These are phyloP conservation scores for Pammene aurita DNA, from an alignment of 2,888 invertebrate genomes.

Conservation along the genomic window DNA sequence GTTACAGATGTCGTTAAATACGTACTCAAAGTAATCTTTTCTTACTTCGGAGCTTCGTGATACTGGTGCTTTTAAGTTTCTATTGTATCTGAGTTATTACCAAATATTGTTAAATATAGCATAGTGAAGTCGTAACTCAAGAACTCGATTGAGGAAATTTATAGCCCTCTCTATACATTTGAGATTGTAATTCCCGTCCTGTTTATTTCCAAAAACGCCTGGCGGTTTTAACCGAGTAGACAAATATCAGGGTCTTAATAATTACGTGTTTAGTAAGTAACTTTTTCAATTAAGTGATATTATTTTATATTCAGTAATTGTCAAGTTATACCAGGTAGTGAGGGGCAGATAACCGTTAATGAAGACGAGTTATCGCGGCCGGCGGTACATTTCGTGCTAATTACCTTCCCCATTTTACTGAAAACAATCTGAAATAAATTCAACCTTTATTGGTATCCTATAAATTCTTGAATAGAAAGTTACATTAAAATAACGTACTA, in stretches of 20 bases:
- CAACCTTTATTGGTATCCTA: slow-evolving; percentile 32
- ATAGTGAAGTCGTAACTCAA: slow-evolving; percentile 19
- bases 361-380: slow-evolving; percentile 46
- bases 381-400: slow-evolving; percentile 24
- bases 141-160: background rate
- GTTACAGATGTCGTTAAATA: slow-evolving; percentile 21
- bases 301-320: slow-evolving; percentile 54
- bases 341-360: slow-evolving; percentile 47
- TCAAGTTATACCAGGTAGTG: slow-evolving; percentile 54
- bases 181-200: slow-evolving; percentile 40
- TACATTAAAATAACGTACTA: slow-evolving; percentile 18
- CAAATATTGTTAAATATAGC: slow-evolving; percentile 17
- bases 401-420: slow-evolving; percentile 36
- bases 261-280: slow-evolving; percentile 65
- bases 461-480: slow-evolving; percentile 27
- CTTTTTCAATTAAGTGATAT: slow-evolving; percentile 61
- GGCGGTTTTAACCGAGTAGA: slow-evolving; percentile 60
- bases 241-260: slow-evolving; percentile 72
- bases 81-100: slow-evolving; percentile 12
- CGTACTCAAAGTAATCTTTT: slow-evolving; percentile 28
- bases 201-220: slow-evolving; percentile 40
- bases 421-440: slow-evolving; percentile 36
- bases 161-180: slow-evolving; percentile 17
- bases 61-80: slow-evolving; percentile 38
- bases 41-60: slow-evolving; percentile 37